Conservation (phyloP, 2,113 vertebrate species). For the Pao palembangensis region DNA sequence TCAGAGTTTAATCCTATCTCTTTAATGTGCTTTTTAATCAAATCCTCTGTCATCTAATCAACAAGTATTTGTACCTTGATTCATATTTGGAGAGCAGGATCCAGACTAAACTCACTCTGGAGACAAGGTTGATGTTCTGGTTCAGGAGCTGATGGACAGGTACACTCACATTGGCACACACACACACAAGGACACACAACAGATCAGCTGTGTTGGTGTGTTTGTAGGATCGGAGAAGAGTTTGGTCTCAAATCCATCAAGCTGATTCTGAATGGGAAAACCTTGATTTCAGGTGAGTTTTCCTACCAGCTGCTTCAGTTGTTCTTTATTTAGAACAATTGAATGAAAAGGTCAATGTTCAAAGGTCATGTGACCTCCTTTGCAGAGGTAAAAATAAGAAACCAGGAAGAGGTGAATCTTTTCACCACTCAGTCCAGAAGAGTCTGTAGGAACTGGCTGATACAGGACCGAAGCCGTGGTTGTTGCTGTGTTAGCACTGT, state of each 20-base stretch:
- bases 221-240: conserved; percentile 62
- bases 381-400: no score
- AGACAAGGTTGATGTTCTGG: conserved; percentile 82
- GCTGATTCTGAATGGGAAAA: conserved; percentile 72
- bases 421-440: no score
- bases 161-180: conserved; percentile 10
- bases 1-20: no score
- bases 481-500: no score
- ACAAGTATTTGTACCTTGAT: not conserved
- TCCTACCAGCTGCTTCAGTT: not conserved
- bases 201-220: not conserved
- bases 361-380: no score
- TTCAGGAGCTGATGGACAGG: conserved; percentile 84
- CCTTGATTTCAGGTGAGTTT: conserved; percentile 60
- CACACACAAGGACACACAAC: not conserved
- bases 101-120: conserved; percentile 70
- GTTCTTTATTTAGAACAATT: not conserved
- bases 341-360: not conserved
- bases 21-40: no score
- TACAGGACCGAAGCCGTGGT: no score
- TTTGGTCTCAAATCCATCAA: conserved; percentile 62
- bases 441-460: no score
- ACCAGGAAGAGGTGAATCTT: no score
- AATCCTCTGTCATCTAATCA: not conserved
- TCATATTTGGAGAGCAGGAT: conserved; percentile 41